Evolutionary conservation across 2,888 invertebrate genomes (phyloP).

Genomic region (Tipula helvola): DNA sequence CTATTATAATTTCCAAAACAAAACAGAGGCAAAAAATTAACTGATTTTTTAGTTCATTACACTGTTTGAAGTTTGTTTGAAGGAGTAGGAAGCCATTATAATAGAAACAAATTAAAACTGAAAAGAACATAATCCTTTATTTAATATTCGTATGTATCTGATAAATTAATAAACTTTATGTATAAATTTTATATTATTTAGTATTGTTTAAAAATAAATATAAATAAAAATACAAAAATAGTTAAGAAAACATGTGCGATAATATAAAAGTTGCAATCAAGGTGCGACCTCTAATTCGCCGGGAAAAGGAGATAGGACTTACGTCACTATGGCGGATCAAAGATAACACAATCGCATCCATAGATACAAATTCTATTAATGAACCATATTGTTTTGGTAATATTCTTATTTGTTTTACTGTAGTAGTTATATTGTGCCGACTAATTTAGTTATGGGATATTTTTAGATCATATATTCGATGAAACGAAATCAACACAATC

Average conservation of each 20-base stretch:
- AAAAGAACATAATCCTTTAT: neutral
- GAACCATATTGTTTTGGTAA: slow-evolving; percentile 37
- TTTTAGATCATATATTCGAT: slow-evolving; percentile 61
- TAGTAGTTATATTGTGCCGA: neutral
- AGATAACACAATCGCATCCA: slow-evolving; percentile 44
- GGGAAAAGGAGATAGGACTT: slow-evolving; percentile 47
- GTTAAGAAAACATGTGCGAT: slow-evolving; percentile 29
- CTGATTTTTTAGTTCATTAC: neutral
- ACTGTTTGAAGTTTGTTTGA: neutral
- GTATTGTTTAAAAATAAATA: neutral
- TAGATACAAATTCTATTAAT: slow-evolving; percentile 38
- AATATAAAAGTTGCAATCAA: slow-evolving; percentile 66
- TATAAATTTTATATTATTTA: no score
- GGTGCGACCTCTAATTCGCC: slow-evolving; percentile 52
- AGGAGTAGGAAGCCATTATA: neutral
- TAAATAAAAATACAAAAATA: neutral
- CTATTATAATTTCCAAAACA: neutral
- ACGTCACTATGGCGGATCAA: slow-evolving; percentile 47
- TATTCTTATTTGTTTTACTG: neutral
- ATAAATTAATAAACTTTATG: neutral
- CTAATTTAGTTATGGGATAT: neutral
- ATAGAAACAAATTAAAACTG: neutral
- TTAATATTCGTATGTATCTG: neutral
- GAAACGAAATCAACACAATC: slow-evolving; percentile 42
- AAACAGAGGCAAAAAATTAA: neutral